Base-by-base conservation (phyloP, 2,888 invertebrate species). In the Anthrax anthrax region DNA sequence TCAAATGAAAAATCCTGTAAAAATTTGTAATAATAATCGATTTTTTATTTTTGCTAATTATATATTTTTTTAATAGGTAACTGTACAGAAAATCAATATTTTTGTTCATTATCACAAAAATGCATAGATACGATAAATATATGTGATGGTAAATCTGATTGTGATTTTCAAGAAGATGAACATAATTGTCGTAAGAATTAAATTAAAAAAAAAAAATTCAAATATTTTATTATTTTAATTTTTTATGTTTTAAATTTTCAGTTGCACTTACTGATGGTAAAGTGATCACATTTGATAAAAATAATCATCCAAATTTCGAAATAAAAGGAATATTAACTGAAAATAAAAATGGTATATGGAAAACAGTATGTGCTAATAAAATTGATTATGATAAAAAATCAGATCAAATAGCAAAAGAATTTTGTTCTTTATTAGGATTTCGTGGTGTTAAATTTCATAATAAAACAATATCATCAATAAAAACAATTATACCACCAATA, bases 81-180 rank as follows among this genome's bases (percentile, higher is more conserved):
- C 27, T 84, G 85, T 55, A 60, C 66, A 1, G 60, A 66, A 17
- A 63, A 72, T 29, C 72, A 80, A 55, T 84, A 76, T 57, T 65
- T 75, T 14, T 88, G 87, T 57, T 71, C 72, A 38, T 60, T 69
- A 44, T 82, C 81, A 58, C 72, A 74, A 58, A 67, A 63, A 29
- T 89, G 88, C 57, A 65, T 88, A 47, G 69, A 77, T 1, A 57
- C 64, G 12, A 60, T 67, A 37, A 70, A 75, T 51, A 73, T 75
- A 17, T 89, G 89, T 58, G 77, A 89, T 63, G 75, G 73, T 27
- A 63, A 59, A 39, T 55, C 66, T 2, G 80, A 88, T 54, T 88
- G 88, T 60, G 69, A 69, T 17, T 65, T 74, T 52, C 75, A 75
- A 23, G 87, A 87, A 67, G 89, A 89, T 59, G 89, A 89, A 71